These are phyloP conservation scores for Nomada ferruginata DNA, from an alignment of 2,888 invertebrate genomes.

Conservation along the genomic window DNA sequence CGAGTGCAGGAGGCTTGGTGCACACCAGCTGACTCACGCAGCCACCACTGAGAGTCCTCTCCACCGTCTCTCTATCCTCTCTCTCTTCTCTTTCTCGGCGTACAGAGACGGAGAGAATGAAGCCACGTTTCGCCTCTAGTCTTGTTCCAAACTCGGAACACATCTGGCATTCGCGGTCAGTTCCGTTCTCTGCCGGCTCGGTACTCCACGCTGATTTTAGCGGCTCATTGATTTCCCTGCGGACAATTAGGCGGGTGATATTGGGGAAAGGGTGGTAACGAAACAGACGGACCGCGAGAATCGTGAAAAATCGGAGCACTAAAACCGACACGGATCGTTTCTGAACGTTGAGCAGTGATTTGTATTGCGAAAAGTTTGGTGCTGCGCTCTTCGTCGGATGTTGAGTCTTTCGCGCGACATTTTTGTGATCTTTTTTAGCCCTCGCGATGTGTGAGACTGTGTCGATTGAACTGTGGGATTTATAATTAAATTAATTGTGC, in stretches of 20 bases:
- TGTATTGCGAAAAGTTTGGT: no score
- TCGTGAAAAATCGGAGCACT: not conserved
- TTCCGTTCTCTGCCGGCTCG: constrained; percentile 52
- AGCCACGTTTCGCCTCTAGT: constrained; percentile 67
- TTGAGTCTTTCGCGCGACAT: no score
- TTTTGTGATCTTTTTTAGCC: not conserved
- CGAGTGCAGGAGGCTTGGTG: constrained; percentile 45
- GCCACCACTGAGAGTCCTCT: constrained; percentile 33
- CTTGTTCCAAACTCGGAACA: constrained; percentile 66
- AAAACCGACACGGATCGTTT: not conserved
- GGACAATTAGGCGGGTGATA: not conserved
- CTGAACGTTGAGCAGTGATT: no score
- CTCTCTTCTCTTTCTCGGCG: constrained; percentile 7
- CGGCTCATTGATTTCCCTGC: constrained; percentile 18
- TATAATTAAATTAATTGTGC: no score
- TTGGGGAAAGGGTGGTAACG: not conserved
- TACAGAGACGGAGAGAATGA: constrained; percentile 39
- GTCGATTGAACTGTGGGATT: no score
- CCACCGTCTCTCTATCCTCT: constrained; percentile 21
- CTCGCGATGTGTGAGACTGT: not conserved
- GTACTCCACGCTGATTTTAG: constrained; percentile 5
- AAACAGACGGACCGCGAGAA: no score
- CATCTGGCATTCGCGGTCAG: constrained; percentile 61
- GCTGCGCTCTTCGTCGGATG: no score
- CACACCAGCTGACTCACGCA: constrained; percentile 74